Evolutionary conservation across 2,797 vertebrate species (phyloP).

Genomic region (Channa striata): DNA sequence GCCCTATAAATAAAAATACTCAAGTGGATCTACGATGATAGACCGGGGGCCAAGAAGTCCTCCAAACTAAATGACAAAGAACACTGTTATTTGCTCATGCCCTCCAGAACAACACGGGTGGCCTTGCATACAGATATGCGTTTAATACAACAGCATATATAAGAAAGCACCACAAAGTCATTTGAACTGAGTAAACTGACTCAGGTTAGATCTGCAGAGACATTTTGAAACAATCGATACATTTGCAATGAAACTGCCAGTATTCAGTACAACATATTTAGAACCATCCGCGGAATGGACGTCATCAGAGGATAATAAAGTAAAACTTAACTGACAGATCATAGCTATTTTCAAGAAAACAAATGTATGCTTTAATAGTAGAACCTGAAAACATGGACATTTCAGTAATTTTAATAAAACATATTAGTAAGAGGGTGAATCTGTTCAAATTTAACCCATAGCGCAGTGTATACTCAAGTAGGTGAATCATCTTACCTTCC

Average conservation of each 20-base stretch:
- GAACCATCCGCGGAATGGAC: background rate
- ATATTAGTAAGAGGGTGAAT: background rate
- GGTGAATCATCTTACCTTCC: slow-evolving; percentile 87
- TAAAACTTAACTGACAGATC: background rate
- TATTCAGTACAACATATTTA: background rate
- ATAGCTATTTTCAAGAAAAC: background rate
- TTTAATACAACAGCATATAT: no score
- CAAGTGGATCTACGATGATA: background rate
- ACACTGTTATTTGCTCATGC: background rate
- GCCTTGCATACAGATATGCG: background rate
- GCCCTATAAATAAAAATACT: background rate
- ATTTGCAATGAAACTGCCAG: background rate
- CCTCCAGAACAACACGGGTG: background rate
- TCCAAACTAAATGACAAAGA: background rate
- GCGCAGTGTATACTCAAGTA: background rate
- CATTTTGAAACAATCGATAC: background rate
- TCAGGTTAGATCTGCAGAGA: background rate
- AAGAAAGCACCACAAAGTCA: background rate
- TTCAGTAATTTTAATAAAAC: slow-evolving; percentile 5
- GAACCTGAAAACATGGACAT: background rate
- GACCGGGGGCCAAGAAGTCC: background rate
- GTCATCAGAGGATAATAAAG: background rate
- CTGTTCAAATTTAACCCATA: background rate
- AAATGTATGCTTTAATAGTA: background rate
- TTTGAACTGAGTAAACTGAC: background rate